Percentiles rank a stretch among this genome's conserved stretches.
Evolutionary conservation across 2,888 invertebrate genomes (phyloP).

Genomic region (Lingula anatina): DNA sequence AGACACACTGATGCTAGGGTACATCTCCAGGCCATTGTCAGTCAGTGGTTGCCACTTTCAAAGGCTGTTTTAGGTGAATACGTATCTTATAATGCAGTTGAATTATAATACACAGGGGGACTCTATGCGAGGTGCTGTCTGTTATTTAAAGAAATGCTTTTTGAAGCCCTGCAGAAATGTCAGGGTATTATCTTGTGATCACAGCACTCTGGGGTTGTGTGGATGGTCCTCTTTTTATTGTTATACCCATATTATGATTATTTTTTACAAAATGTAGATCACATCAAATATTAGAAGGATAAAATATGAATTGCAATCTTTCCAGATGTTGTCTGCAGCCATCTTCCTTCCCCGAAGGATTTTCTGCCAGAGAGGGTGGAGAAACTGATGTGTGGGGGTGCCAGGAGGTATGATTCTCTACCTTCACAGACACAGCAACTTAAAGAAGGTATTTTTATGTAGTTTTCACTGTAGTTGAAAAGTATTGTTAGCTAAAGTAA

Average conservation of each 20-base stretch:
- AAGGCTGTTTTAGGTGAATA: slow-evolving; percentile 64
- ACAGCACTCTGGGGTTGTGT: no score
- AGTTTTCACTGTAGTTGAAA: neutral
- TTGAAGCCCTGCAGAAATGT: no score
- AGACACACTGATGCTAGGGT: slow-evolving; percentile 71
- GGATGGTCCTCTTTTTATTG: no score
- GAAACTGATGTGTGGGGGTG: slow-evolving; percentile 72
- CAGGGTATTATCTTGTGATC: no score
- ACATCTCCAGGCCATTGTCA: slow-evolving; percentile 75
- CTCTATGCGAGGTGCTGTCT: no score
- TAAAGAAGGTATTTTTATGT: slow-evolving; percentile 56
- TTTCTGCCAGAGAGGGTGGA: slow-evolving; percentile 74
- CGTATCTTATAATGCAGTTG: neutral
- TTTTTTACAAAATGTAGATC: no score
- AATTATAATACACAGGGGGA: no score
- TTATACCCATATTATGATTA: no score
- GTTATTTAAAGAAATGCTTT: no score
- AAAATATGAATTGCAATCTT: no score
- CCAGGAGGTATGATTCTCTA: slow-evolving; percentile 64
- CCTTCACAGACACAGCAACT: slow-evolving; percentile 67
- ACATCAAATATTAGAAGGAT: no score
- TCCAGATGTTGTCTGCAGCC: slow-evolving; percentile 70
- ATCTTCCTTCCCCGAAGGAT: slow-evolving; percentile 76
- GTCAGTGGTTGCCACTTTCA: slow-evolving; percentile 87
- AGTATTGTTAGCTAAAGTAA: no score